Conservation (phyloP, 1,140 invertebrate species). For the Drosophila grimshawi region DNA sequence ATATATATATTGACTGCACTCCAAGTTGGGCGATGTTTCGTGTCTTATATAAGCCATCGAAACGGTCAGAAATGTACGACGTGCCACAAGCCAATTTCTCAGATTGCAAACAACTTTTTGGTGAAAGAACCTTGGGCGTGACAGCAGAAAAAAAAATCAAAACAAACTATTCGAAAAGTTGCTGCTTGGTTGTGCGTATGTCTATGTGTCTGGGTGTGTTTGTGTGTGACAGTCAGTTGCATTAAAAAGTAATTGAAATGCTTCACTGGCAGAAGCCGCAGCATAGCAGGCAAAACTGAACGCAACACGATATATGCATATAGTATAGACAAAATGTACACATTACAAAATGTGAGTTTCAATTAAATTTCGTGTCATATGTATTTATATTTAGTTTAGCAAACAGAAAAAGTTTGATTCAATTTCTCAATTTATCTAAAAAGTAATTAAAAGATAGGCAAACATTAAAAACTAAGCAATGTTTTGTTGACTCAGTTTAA, state of each 20-base stretch:
- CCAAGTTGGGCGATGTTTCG: slow-evolving; percentile 22
- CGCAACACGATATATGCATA: neutral
- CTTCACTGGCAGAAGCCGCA: slow-evolving; percentile 49
- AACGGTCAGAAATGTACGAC: slow-evolving; percentile 45
- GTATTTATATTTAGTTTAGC: too few species aligned
- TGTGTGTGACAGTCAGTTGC: slow-evolving; percentile 34
- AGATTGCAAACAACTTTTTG: slow-evolving; percentile 44
- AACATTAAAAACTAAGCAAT: too few species aligned
- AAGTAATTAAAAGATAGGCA: too few species aligned
- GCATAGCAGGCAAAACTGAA: slow-evolving; percentile 16
- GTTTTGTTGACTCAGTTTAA: too few species aligned
- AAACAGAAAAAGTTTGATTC: too few species aligned
- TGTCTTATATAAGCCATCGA: slow-evolving; percentile 68
- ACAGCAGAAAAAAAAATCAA: slow-evolving; percentile 18
- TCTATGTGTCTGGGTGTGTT: neutral
- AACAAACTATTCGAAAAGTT: slow-evolving; percentile 6
- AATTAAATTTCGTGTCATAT: too few species aligned
- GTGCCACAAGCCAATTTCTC: slow-evolving; percentile 57
- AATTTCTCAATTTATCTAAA: too few species aligned
- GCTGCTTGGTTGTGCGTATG: slow-evolving; percentile 11
- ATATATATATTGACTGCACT: slow-evolving; percentile 40
- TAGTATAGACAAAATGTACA: neutral
- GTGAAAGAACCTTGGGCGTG: slow-evolving; percentile 51
- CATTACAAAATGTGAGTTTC: neutral
- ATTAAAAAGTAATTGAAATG: slow-evolving; percentile 60